These are phyloP conservation scores for Chorisops tibialis DNA, from an alignment of 2,888 invertebrate genomes.

Conservation along the genomic window DNA sequence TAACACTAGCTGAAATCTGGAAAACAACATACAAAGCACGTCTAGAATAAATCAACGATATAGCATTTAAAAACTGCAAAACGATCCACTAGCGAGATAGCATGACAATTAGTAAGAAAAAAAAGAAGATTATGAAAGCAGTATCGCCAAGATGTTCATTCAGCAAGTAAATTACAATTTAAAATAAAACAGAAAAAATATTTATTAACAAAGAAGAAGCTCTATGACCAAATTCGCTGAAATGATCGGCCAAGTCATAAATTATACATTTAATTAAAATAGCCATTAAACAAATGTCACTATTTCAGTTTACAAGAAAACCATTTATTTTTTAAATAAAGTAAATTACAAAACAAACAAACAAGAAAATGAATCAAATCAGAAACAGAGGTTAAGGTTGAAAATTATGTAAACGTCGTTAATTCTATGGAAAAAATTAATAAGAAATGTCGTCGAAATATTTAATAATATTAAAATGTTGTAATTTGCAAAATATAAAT, in stretches of 20 bases:
- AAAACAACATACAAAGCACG: conserved; percentile 92
- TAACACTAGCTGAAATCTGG: conserved; percentile 93
- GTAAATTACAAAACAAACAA: neutral
- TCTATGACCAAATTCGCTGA: no score
- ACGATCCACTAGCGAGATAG: neutral
- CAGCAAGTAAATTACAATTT: neutral
- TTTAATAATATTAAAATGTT: conserved; percentile 28
- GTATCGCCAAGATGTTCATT: neutral
- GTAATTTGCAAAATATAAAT: conserved; percentile 27
- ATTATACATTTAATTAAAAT: no score
- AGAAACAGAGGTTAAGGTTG: conserved; percentile 8
- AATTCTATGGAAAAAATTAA: conserved; percentile 14
- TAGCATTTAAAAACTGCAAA: neutral
- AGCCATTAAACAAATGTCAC: neutral
- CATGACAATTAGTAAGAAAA: neutral
- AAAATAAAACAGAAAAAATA: neutral
- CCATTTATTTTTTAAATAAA: conserved; percentile 20
- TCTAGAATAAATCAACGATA: conserved; percentile 65
- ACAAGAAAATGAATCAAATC: neutral
- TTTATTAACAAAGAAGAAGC: no score
- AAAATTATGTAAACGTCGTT: conserved; percentile 22
- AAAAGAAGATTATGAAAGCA: no score
- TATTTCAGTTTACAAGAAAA: conserved; percentile 13
- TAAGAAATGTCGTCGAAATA: conserved; percentile 16
- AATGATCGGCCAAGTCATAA: no score